These are phyloP conservation scores for Pammene aurita DNA, from an alignment of 2,888 invertebrate species.

Conservation along the genomic window DNA sequence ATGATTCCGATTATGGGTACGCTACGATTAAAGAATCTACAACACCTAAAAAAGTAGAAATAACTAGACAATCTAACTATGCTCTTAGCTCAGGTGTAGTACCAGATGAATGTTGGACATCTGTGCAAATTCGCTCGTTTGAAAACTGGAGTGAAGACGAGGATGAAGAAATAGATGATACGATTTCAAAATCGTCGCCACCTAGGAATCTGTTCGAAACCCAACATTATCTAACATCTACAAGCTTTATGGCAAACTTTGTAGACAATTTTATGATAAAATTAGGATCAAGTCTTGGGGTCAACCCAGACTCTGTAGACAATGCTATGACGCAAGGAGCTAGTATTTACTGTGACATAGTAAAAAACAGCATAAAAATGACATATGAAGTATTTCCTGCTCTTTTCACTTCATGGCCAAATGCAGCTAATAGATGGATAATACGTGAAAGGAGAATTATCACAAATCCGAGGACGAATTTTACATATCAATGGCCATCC, in stretches of 20 bases:
- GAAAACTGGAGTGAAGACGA: slow-evolving; percentile 72
- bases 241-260: slow-evolving; percentile 87
- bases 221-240: slow-evolving; percentile 84
- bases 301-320: slow-evolving; percentile 80
- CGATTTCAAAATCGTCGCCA: slow-evolving; percentile 60
- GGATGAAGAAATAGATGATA: slow-evolving; percentile 63
- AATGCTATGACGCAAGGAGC: slow-evolving; percentile 85
- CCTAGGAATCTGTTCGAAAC: slow-evolving; percentile 72
- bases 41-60: slow-evolving; percentile 82
- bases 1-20: slow-evolving; percentile 85
- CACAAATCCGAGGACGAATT: slow-evolving; percentile 82
- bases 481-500: slow-evolving; percentile 87
- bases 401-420: slow-evolving; percentile 88
- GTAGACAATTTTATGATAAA: slow-evolving; percentile 85
- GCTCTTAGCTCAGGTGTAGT: slow-evolving; percentile 74
- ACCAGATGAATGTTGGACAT: slow-evolving; percentile 79
- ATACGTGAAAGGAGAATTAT: slow-evolving; percentile 82
- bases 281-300: slow-evolving; percentile 83
- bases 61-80: slow-evolving; percentile 66
- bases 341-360: slow-evolving; percentile 85
- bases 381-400: slow-evolving; percentile 88
- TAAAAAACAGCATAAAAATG: slow-evolving; percentile 68
- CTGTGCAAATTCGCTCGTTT: slow-evolving; percentile 69
- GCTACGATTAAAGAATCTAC: slow-evolving; percentile 84
- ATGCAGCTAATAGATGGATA: slow-evolving; percentile 87